A percentile compares a stretch with the other conserved stretches of the same genome.
Evolutionary conservation across 2,888 invertebrate genomes (phyloP).

Genomic region (Argyra leucocephala): DNA sequence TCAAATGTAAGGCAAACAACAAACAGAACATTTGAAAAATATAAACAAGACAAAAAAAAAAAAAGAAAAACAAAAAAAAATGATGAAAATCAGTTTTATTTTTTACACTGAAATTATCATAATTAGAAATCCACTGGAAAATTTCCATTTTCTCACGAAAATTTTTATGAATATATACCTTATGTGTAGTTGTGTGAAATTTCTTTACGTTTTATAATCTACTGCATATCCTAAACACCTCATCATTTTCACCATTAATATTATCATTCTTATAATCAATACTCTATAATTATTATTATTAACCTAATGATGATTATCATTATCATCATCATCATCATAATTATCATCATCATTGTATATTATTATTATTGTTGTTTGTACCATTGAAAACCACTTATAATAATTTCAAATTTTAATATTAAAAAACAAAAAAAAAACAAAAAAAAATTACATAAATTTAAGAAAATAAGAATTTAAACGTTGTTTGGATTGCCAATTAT

Average conservation of each 20-base stretch:
- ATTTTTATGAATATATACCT: neutral
- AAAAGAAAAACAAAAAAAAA: neutral
- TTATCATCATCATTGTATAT: neutral
- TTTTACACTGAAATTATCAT: neutral
- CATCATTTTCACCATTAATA: neutral
- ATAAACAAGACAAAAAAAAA: neutral
- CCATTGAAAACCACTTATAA: neutral
- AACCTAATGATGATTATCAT: neutral
- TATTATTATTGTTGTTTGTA: neutral
- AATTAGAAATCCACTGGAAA: neutral
- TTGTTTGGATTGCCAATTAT: no score
- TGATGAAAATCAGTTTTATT: neutral
- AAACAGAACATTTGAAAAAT: neutral
- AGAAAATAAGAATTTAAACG: no score
- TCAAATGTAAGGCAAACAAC: neutral
- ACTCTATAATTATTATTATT: neutral
- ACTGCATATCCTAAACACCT: neutral
- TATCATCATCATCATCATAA: neutral
- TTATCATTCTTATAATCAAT: neutral
- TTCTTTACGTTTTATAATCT: neutral
- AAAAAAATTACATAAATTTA: no score
- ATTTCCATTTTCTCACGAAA: neutral
- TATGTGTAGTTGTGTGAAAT: neutral
- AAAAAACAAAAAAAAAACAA: neutral
- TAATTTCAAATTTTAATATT: neutral